A percentile compares a stretch with the other conserved stretches of the same genome.
These are phyloP conservation scores for Pharmacophagus antenor DNA, from an alignment of 2,888 invertebrate genomes.

Conservation along the genomic window DNA sequence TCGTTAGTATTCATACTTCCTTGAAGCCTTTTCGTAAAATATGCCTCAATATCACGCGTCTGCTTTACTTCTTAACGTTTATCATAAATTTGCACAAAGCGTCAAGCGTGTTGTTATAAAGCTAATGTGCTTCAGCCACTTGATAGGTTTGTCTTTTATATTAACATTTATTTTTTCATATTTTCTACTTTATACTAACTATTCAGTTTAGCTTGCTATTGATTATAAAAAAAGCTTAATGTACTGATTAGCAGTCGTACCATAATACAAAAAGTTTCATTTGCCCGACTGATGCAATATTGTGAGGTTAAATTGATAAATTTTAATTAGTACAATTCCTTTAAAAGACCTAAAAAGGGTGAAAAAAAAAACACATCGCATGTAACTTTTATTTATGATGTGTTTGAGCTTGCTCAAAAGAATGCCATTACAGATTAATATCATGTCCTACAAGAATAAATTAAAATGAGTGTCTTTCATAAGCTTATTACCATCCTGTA, in stretches of 20 bases:
- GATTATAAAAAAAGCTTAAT: no score
- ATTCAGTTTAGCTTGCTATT: no score
- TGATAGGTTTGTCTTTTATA: not conserved
- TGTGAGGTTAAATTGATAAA: no score
- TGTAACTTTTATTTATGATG: no score
- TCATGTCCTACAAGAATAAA: not conserved
- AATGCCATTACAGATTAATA: not conserved
- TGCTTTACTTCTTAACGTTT: conserved; percentile 10
- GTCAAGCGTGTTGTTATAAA: not conserved
- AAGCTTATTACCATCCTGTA: conserved; percentile 8
- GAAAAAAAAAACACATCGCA: no score
- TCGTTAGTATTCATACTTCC: conserved; percentile 32
- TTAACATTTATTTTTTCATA: no score
- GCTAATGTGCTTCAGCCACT: not conserved
- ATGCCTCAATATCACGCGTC: conserved; percentile 31
- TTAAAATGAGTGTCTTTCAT: not conserved
- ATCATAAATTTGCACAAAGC: conserved; percentile 26
- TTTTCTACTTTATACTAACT: no score
- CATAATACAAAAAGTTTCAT: no score
- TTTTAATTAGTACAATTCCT: no score
- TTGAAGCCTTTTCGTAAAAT: conserved; percentile 30
- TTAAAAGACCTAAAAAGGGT: no score
- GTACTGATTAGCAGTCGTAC: no score
- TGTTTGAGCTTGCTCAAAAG: not conserved
- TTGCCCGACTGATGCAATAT: no score